Conservation (phyloP, 2,113 vertebrate species). For the Megaceryle torquata region DNA sequence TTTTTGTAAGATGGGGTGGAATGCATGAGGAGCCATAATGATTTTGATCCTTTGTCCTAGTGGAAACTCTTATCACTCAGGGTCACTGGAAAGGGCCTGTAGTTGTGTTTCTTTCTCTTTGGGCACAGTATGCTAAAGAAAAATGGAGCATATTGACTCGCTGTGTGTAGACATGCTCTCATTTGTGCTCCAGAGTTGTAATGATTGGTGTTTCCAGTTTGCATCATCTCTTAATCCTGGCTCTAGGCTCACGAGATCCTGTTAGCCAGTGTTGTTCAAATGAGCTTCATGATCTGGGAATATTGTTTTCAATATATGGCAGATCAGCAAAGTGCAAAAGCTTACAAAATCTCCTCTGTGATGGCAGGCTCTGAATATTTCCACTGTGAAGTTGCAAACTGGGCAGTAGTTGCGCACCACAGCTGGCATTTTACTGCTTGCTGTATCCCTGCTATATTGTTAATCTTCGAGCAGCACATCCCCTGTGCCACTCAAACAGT, state of each 20-base stretch:
- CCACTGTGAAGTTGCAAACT: not conserved
- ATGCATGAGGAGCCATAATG: not conserved
- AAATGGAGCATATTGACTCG: not conserved
- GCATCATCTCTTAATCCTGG: not conserved
- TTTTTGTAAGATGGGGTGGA: not conserved
- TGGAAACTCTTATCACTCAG: not conserved
- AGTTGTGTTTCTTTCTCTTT: not conserved
- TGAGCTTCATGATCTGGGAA: not conserved
- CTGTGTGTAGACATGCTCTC: not conserved
- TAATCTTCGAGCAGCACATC: not conserved
- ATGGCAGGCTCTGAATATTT: not conserved
- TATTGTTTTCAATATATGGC: not conserved
- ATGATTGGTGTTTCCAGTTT: not conserved
- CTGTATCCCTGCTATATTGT: not conserved
- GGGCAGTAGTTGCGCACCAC: not conserved
- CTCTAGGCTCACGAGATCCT: not conserved
- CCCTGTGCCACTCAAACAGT: not conserved
- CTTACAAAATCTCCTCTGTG: not conserved
- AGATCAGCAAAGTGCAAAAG: not conserved
- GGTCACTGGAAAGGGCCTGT: not conserved
- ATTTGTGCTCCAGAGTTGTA: not conserved
- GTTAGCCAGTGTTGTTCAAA: not conserved
- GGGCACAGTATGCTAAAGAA: not conserved
- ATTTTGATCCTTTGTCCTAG: slow-evolving; percentile 17
- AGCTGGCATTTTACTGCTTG: not conserved